Evolutionary conservation across 2,797 vertebrate species (phyloP), one percentile per base, ranked within the genome.

Genomic region (Acanthurus tractus): DNA sequence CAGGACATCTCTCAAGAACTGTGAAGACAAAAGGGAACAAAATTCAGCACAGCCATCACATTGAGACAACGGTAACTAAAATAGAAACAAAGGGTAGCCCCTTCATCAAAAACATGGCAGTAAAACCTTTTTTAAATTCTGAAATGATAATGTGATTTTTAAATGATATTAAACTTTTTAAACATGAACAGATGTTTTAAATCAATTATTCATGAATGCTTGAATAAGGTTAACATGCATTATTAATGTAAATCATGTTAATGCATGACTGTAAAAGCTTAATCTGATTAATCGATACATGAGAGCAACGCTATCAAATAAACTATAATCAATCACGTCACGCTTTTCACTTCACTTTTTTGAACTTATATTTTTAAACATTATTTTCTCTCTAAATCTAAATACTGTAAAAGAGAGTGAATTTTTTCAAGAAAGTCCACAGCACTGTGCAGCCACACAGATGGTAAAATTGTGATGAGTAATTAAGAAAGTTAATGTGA

Each of bases 1-100:
- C 59, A 99, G 94, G 91, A 99, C 98, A 86, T 99, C 98, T 95
- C 99, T 96, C 67, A 99, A 91, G 90, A 99, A 99, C 98, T 99
- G 92, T 73, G 94, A 91, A 17, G 0, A 49, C 81, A 83, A 58
- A 81, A 72, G 45, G 63, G 54, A 83, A 57, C 18, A 74, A 52
- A 64, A 67, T 23, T 85, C 44, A 82, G 77, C 65, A 70, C 71
- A 86, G 59, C 29, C 64, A 13, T 63, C 2, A n/a, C 45, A 45
- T 45, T 15, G 3, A 45, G 15, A 45, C 11, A 45, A 15, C 56
- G 42, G 14, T 29, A 0, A 79, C 85, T 44, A 62, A 88, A 88
- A 89, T 81, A 84, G 81, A 91, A 85, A 79, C 81, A 83, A 85
- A 84, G 74, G 82, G 29, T 71, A 76, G 62, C 71, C 80, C 79